These are phyloP conservation scores for Psilanteris sp. DNA, from an alignment of 1,140 invertebrate species.

Conservation along the genomic window DNA sequence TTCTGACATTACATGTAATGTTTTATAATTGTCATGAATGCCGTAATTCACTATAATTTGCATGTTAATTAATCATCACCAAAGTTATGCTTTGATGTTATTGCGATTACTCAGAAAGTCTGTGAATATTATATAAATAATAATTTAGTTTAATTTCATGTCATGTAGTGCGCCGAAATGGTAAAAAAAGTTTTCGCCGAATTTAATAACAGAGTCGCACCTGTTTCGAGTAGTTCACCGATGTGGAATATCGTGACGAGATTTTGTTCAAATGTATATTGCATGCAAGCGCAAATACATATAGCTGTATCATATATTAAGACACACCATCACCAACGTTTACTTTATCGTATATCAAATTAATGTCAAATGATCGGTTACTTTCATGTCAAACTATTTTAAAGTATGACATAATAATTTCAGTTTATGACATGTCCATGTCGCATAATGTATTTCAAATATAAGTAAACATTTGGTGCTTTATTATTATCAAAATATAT, in stretches of 20 bases:
- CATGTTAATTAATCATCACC: constrained; percentile 52
- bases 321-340: constrained; percentile 32
- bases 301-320: constrained; percentile 49
- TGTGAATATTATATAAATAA: constrained; percentile 31
- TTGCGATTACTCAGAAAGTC: constrained; percentile 24
- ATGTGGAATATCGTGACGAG: constrained; percentile 62
- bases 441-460: constrained; percentile 2
- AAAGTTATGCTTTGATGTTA: constrained; percentile 29
- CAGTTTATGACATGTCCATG: constrained; percentile 12
- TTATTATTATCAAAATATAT: no score
- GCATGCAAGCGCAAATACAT: constrained; percentile 27
- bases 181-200: constrained; percentile 52
- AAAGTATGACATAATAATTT: constrained; percentile 13
- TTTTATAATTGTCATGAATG: constrained; percentile 41
- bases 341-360: constrained; percentile 34
- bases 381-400: constrained; percentile 24
- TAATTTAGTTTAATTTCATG: constrained; percentile 64
- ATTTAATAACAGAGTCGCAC: constrained; percentile 65
- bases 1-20: neutral
- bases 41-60: constrained; percentile 23
- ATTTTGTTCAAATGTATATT: constrained; percentile 54
- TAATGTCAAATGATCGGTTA: constrained; percentile 36
- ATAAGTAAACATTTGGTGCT: no score
- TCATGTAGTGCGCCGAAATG: constrained; percentile 18
- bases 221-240: constrained; percentile 63